Evolutionary conservation across 2,888 invertebrate species (phyloP), one percentile per base, ranked within the genome.

Genomic region (Plusia festucae): DNA sequence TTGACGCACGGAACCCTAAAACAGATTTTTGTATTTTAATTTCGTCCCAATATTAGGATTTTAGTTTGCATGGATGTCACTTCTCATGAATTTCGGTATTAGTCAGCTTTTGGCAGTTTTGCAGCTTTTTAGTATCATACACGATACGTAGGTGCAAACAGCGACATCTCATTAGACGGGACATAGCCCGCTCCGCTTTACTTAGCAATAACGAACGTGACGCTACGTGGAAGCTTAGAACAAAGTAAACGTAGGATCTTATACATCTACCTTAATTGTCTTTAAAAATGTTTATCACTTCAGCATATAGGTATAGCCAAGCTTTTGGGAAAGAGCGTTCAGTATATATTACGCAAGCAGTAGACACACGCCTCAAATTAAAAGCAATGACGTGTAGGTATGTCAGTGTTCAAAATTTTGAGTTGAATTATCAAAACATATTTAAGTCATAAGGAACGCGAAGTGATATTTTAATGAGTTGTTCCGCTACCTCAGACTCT

Each of bases 161-260:
- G 46, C 49, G 55, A 56, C 56, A 53, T 57, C 71, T 60, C 57
- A 65, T 70, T 70, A 70, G 30, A 61, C 20, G 30, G 16, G 53
- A 71, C 34, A 49, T 24, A 13, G 20, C 34, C 27, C 30, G 32
- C 52, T 53, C 34, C 24, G 51, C 24, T 60, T 52, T 52, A n/a
- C 46, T 16, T 34, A 46, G 20, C 7, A 46, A 46, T 46, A 32
- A 11, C 27, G 15, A 27, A 56, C 52, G 40, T 56, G 46, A 32
- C 40, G 46, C 20, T 11, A 18, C 20, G 18, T 34, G 24, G 40
- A 52, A 27, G 51, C 16, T 49, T 62, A 53, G 24, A 55, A 62
- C 24, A 65, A 51, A 32, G 51, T 40, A 24, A 55, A 70, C 46
- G 52, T 16, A 13, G 44, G 8, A 20, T 13, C 18, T 49, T 49